phyloP scores from a whole-genome alignment of 2,888 invertebrate species.

The Sesia apiformis region DNA sequence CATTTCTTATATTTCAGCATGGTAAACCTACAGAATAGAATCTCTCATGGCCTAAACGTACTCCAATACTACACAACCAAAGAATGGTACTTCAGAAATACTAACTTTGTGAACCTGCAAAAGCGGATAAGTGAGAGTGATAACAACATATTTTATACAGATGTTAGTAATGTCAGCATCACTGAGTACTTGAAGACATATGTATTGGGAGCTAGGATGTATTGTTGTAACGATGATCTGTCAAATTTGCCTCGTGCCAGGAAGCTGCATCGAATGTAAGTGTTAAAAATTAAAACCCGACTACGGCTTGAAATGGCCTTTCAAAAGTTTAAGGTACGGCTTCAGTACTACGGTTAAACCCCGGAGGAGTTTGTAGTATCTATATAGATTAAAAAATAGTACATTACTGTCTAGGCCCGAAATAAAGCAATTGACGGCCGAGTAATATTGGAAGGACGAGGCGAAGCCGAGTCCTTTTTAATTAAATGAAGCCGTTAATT shows the following conservation, averaged over 20 bases:
- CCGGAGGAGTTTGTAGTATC: too few relatives aligned
- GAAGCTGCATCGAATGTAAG: slow-evolving; percentile 76
- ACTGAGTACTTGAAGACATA: slow-evolving; percentile 63
- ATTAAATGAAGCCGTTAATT: too few relatives aligned
- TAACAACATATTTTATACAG: slow-evolving; percentile 77
- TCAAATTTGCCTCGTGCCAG: slow-evolving; percentile 83
- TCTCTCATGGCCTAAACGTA: slow-evolving; percentile 77
- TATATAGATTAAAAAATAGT: too few relatives aligned
- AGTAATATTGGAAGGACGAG: too few relatives aligned
- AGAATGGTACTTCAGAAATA: slow-evolving; percentile 85
- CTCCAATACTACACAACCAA: slow-evolving; percentile 88
- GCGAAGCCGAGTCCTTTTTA: too few relatives aligned
- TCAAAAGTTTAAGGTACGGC: too few relatives aligned
- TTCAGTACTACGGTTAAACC: too few relatives aligned
- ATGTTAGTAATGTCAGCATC: slow-evolving; percentile 57
- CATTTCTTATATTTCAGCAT: slow-evolving; percentile 77
- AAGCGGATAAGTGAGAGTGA: slow-evolving; percentile 71
- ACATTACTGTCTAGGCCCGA: too few relatives aligned
- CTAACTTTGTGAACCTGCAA: slow-evolving; percentile 71
- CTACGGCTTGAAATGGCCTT: too few relatives aligned
- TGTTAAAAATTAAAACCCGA: neutral
- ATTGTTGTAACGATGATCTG: slow-evolving; percentile 87
- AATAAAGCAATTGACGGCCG: too few relatives aligned
- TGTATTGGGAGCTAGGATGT: slow-evolving; percentile 87
- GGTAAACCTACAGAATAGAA: slow-evolving; percentile 77